phyloP scores from a whole-genome alignment of 2,888 invertebrate genomes.

The Ochropleura leucogaster region DNA sequence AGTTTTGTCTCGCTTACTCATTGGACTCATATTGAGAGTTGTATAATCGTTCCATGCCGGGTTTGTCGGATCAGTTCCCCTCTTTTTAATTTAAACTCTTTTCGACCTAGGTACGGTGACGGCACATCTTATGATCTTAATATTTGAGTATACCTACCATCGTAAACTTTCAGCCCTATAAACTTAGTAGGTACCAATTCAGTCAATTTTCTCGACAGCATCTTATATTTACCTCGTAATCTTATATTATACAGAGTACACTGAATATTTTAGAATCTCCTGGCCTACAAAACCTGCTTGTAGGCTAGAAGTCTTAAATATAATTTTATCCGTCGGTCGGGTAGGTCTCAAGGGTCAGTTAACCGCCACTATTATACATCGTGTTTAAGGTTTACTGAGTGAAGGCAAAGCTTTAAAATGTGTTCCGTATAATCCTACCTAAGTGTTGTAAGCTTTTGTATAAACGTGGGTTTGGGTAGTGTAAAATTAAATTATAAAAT shows the following conservation, averaged over 20 bases:
- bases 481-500: background rate
- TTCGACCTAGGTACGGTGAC: background rate
- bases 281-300: conserved; percentile 13
- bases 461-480: background rate
- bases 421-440: background rate
- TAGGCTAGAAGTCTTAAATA: conserved; percentile 29
- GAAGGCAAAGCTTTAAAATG: conserved; percentile 27
- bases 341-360: conserved; percentile 28
- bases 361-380: conserved; percentile 22
- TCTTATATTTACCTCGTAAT: conserved; percentile 8
- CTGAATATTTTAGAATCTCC: conserved; percentile 44
- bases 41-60: background rate
- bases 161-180: background rate
- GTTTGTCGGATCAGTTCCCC: background rate
- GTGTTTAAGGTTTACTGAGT: conserved; percentile 11
- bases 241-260: conserved; percentile 3
- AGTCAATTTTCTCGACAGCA: conserved; percentile 18
- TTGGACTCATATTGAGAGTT: background rate
- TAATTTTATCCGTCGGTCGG: conserved; percentile 28
- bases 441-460: background rate
- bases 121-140: background rate
- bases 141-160: background rate
- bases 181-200: background rate
- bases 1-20: background rate
- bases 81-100: background rate